A percentile compares a stretch with the other conserved stretches of the same genome.
These are phyloP conservation scores for Martes martes DNA, from an alignment of 2,113 vertebrate species.

Conservation along the genomic window DNA sequence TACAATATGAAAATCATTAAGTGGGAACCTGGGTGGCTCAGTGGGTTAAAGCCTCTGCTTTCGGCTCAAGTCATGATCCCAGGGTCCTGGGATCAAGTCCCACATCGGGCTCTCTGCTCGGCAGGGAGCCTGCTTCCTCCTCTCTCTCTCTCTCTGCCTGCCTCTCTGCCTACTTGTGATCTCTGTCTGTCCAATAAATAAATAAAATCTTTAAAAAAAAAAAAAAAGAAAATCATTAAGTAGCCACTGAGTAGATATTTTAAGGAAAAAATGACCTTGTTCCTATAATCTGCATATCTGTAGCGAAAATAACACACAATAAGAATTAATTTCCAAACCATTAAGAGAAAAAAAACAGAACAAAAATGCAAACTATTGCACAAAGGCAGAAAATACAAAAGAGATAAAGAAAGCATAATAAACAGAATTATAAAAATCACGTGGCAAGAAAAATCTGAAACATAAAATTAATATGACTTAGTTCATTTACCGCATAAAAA, in stretches of 20 bases:
- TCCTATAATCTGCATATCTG: neutral
- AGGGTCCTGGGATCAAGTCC: no score
- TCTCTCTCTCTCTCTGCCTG: no score
- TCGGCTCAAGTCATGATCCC: no score
- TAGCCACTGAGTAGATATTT: neutral
- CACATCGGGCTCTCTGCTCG: no score
- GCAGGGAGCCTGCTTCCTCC: no score
- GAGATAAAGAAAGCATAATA: neutral
- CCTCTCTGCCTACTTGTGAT: no score
- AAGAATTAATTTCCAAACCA: neutral
- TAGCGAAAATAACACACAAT: neutral
- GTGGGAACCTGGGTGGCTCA: no score
- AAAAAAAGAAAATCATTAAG: conserved; percentile 10
- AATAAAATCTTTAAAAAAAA: no score
- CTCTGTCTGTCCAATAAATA: no score
- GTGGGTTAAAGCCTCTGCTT: no score
- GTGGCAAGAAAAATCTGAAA: neutral
- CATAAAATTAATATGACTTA: neutral
- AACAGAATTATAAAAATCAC: conserved; percentile 25
- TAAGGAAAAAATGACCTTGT: neutral
- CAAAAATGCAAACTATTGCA: neutral
- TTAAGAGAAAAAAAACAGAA: neutral
- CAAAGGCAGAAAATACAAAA: neutral
- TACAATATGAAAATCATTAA: conserved; percentile 5
- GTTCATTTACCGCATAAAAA: neutral